These are phyloP conservation scores for Fratercula arctica DNA, from an alignment of 2,797 vertebrate genomes.

Conservation along the genomic window DNA sequence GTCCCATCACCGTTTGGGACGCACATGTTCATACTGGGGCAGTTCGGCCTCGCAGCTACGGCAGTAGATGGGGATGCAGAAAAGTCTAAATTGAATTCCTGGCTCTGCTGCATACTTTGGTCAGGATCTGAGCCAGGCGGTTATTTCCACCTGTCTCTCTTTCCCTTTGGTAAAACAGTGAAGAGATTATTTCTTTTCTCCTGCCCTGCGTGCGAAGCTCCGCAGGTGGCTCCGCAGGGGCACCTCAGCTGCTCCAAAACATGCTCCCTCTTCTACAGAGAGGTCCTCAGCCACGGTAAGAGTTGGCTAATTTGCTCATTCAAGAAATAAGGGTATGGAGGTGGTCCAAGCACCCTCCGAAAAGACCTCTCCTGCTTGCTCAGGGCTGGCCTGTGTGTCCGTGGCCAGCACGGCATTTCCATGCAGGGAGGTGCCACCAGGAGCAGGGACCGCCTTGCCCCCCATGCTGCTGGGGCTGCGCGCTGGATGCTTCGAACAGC, in stretches of 20 bases:
- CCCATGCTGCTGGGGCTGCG: fast-evolving
- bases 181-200: fast-evolving
- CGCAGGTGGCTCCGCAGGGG: neutral
- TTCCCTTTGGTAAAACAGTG: neutral
- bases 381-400: fast-evolving
- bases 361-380: neutral
- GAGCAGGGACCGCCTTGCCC: neutral
- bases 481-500: neutral
- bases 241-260: fast-evolving
- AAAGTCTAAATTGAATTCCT: neutral
- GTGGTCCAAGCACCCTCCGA: neutral
- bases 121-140: neutral
- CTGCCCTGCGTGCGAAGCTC: neutral
- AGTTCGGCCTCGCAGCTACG: neutral
- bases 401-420: fast-evolving
- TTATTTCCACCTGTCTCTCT: neutral
- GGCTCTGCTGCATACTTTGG: neutral
- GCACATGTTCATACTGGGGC: fast-evolving
- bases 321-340: fast-evolving
- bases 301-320: neutral
- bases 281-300: fast-evolving
- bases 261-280: neutral
- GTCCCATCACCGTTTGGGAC: fast-evolving
- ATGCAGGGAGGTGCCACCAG: fast-evolving
- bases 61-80: neutral